Evolutionary conservation across 2,797 vertebrate genomes (phyloP).

Genomic region (Esox masquinongy): DNA sequence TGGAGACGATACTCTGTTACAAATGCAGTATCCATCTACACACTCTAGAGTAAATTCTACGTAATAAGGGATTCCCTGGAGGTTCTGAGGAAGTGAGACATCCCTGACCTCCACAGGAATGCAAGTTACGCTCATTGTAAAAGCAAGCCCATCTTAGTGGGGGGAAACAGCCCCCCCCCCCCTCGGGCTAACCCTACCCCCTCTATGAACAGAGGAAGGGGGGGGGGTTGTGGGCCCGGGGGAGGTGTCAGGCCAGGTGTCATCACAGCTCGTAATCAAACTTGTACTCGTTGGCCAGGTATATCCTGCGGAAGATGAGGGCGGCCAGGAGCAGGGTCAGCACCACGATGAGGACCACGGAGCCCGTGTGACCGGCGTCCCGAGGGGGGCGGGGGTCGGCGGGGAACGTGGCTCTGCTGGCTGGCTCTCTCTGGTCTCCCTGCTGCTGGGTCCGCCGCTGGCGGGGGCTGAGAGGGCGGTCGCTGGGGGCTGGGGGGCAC

Average conservation of each 20-base stretch:
- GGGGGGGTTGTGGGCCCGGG: slow-evolving; percentile 2
- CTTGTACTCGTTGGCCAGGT: slow-evolving; percentile 90
- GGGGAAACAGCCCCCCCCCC: slow-evolving; percentile 11
- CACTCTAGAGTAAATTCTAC: slow-evolving; percentile 42
- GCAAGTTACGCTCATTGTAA: slow-evolving; percentile 32
- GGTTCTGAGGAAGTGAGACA: slow-evolving; percentile 21
- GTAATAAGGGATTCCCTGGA: slow-evolving; percentile 45
- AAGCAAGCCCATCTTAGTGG: slow-evolving; percentile 4
- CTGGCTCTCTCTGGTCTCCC: slow-evolving; percentile 61
- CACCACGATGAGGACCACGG: slow-evolving; percentile 85
- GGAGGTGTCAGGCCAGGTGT: not conserved
- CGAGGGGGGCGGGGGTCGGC: slow-evolving; percentile 66
- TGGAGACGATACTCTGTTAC: slow-evolving; percentile 34
- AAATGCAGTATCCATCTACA: slow-evolving; percentile 26
- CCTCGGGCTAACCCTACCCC: slow-evolving; percentile 6
- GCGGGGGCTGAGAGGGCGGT: slow-evolving; percentile 80
- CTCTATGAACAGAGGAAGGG: not conserved
- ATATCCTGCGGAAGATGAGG: slow-evolving; percentile 94
- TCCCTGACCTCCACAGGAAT: slow-evolving; percentile 46
- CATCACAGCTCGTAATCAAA: slow-evolving; percentile 92
- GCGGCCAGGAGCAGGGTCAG: slow-evolving; percentile 90
- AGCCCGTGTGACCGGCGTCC: slow-evolving; percentile 79
- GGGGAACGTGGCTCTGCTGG: slow-evolving; percentile 62
- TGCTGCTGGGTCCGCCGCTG: slow-evolving; percentile 88
- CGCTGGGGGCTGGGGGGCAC: slow-evolving; percentile 29